Conservation (phyloP, 2,113 vertebrate species). For the Pseudonaja textilis region DNA sequence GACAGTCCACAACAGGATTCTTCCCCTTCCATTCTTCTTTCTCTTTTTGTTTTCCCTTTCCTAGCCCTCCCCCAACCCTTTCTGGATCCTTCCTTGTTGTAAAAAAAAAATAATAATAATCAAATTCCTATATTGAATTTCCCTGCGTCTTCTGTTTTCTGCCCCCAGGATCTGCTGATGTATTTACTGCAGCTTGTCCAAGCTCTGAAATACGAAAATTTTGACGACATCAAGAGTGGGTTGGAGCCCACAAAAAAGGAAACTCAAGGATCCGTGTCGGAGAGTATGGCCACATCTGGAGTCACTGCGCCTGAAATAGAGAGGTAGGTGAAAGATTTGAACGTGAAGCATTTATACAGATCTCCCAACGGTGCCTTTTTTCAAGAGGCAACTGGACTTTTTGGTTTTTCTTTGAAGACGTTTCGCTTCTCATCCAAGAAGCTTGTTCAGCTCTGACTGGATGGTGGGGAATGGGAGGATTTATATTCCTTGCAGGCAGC, state of each 20-base stretch:
- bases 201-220: slow-evolving; percentile 96
- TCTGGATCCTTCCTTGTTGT: background rate
- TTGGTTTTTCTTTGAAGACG: too few species aligned
- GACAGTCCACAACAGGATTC: background rate
- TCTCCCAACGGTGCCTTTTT: too few species aligned
- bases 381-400: too few species aligned
- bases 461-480: too few species aligned
- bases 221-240: slow-evolving; percentile 90
- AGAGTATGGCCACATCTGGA: slow-evolving; percentile 73
- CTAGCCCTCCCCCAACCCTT: background rate
- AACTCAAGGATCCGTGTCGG: slow-evolving; percentile 82
- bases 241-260: slow-evolving; percentile 91
- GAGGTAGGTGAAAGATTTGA: slow-evolving; percentile 72
- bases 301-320: slow-evolving; percentile 76
- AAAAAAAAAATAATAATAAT: background rate
- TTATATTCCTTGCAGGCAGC: too few species aligned
- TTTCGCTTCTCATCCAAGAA: too few species aligned
- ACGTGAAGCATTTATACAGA: too few species aligned
- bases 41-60: background rate
- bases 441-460: too few species aligned
- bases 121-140: background rate
- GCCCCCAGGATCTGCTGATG: slow-evolving; percentile 90
- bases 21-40: background rate
- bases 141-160: background rate
- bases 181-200: slow-evolving; percentile 96